Evolutionary conservation across 2,888 invertebrate genomes (phyloP), one percentile per base, ranked within the genome.

Genomic region (Gortyna flavago): DNA sequence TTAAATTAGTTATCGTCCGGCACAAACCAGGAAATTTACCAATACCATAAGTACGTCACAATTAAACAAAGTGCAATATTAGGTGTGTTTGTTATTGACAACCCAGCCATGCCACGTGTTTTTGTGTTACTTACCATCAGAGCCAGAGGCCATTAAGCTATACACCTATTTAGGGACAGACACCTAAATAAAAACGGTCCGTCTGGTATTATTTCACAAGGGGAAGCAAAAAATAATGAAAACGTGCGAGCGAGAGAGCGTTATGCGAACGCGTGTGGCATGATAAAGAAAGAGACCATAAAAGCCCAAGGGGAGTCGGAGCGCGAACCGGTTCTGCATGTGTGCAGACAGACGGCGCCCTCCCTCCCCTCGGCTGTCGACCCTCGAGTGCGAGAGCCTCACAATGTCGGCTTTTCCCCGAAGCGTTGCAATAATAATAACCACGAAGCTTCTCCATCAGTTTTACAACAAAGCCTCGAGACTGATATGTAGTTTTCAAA

Each of bases 311-410:
- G 95, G 95, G 95, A 96, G 95, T 94, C 91, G 90, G 94, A 94
- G 93, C 95, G 94, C 94, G 92, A 95, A 95, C 96, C 95, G 96
- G 96, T 95, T 95, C 96, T 95, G 95, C 95, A 95, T 95, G 96
- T 95, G 96, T 95, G 95, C 95, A 95, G 93, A 92, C 93, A 93
- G 95, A 93, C 95, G 94, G 94, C 93, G 93, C 93, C 93, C 93
- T 93, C 95, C 95, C 94, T 92, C 94, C 95, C 95, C 95, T 93
- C 95, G 93, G 93, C 92, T 94, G 94, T 92, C 95, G 95, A 95
- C 95, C 95, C 95, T 95, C 95, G 91, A 91, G 91, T 93, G 90
- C 92, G 93, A 94, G 94, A 94, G 94, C 94, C 95, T 93, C 93
- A 95, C 92, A 94, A 93, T 95, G 95, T 93, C 93, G 92, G 93